phyloP scores from a whole-genome alignment of 2,888 invertebrate species.

The Xestia xanthographa region DNA sequence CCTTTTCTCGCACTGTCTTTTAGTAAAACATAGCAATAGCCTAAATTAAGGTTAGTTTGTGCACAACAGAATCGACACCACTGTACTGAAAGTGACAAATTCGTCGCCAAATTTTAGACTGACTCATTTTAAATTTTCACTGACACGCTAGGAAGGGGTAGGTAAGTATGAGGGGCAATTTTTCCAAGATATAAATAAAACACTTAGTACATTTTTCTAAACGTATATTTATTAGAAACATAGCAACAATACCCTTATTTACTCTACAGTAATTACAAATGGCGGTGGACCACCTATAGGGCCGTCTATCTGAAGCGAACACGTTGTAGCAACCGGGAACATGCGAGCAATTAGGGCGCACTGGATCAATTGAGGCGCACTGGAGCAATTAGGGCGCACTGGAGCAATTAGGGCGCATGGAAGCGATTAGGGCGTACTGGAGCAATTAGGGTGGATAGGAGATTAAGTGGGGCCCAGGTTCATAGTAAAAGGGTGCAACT shows the following conservation, averaged over 20 bases:
- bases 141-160: too few relatives aligned
- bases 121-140: too few relatives aligned
- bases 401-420: neutral
- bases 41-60: too few relatives aligned
- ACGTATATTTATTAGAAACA: conserved; percentile 82
- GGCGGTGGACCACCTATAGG: conserved; percentile 67
- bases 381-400: neutral
- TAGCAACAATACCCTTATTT: conserved; percentile 82
- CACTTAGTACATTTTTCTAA: conserved; percentile 72
- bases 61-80: too few relatives aligned
- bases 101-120: too few relatives aligned
- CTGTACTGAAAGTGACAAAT: too few relatives aligned
- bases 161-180: too few relatives aligned
- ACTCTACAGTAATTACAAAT: conserved; percentile 71
- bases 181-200: conserved; percentile 55
- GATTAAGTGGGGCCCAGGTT: neutral
- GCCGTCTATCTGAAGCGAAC: conserved; percentile 56
- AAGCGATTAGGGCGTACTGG: neutral
- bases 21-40: too few relatives aligned
- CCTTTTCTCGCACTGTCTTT: too few relatives aligned
- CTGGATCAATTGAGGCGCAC: neutral
- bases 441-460: neutral
- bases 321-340: neutral
- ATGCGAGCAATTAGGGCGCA: neutral
- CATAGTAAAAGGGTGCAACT: neutral